Percentiles rank a stretch among this genome's conserved stretches.
Evolutionary conservation across 2,113 vertebrate genomes (phyloP).

Genomic region (Chaenocephalus aceratus): DNA sequence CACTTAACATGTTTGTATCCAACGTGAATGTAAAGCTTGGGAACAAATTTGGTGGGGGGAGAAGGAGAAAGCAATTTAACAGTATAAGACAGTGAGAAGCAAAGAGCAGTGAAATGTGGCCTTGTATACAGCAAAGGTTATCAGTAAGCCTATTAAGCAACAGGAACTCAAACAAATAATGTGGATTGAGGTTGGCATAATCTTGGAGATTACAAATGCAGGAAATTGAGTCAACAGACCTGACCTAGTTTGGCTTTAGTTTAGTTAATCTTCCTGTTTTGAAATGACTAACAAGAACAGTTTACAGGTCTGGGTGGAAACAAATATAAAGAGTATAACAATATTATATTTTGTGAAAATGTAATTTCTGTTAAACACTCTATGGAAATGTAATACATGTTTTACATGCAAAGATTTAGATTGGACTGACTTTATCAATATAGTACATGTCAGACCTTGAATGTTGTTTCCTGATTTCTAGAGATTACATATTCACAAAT

Average conservation of each 20-base stretch:
- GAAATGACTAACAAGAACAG: background rate
- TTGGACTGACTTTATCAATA: too few relatives aligned
- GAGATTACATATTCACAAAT: background rate
- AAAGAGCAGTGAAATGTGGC: background rate
- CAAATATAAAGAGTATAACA: too few relatives aligned
- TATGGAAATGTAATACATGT: too few relatives aligned
- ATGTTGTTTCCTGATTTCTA: background rate
- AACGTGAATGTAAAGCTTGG: background rate
- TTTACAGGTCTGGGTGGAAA: background rate
- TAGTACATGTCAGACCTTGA: too few relatives aligned
- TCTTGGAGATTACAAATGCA: constrained; percentile 57
- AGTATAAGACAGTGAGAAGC: background rate
- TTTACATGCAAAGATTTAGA: too few relatives aligned
- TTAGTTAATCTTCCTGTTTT: constrained; percentile 9
- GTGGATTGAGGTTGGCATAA: constrained; percentile 50
- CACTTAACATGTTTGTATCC: background rate
- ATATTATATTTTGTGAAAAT: too few relatives aligned
- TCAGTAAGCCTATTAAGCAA: constrained; percentile 40
- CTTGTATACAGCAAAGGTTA: constrained; percentile 13
- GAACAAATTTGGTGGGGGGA: too few relatives aligned
- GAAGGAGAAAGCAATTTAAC: too few relatives aligned
- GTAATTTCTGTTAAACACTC: too few relatives aligned
- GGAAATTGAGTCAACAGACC: constrained; percentile 52
- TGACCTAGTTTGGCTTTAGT: constrained; percentile 42
- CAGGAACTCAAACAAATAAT: constrained; percentile 42